Evolutionary conservation across 2,113 vertebrate species (phyloP).

Genomic region (Phrynosoma blainvillii): DNA sequence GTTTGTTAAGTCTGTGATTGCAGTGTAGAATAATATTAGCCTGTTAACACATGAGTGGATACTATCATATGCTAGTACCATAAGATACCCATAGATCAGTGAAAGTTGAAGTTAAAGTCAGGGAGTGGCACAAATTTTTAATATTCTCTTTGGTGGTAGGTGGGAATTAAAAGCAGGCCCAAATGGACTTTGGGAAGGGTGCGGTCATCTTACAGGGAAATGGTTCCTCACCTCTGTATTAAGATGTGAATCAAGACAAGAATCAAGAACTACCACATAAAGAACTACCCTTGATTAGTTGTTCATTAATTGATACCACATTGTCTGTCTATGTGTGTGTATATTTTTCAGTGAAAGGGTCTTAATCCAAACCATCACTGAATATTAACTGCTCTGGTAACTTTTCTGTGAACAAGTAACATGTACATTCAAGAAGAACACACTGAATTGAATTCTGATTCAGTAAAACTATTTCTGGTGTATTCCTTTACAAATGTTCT

Average conservation of each 20-base stretch:
- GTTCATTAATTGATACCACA: background rate
- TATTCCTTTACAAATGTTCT: background rate
- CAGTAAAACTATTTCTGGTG: background rate
- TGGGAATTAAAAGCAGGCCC: background rate
- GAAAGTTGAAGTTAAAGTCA: background rate
- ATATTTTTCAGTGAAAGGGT: background rate
- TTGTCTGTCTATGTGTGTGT: background rate
- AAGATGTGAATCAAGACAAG: background rate
- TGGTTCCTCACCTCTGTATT: too few species aligned
- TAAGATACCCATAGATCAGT: background rate
- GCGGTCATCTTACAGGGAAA: background rate
- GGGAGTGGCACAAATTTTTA: background rate
- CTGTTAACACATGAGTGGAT: background rate
- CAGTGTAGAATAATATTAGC: background rate
- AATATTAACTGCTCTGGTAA: conserved; percentile 37
- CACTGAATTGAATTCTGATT: background rate
- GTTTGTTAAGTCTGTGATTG: background rate
- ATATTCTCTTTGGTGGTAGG: background rate
- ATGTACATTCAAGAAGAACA: background rate
- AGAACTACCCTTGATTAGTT: background rate
- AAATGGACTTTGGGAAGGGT: background rate
- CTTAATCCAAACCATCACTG: background rate
- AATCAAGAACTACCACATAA: too few species aligned
- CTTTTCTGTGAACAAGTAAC: background rate
- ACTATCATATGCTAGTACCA: background rate